A percentile compares a stretch with the other conserved stretches of the same genome.
These are phyloP conservation scores for Momotus momota DNA, from an alignment of 2,797 vertebrate species.

Conservation along the genomic window DNA sequence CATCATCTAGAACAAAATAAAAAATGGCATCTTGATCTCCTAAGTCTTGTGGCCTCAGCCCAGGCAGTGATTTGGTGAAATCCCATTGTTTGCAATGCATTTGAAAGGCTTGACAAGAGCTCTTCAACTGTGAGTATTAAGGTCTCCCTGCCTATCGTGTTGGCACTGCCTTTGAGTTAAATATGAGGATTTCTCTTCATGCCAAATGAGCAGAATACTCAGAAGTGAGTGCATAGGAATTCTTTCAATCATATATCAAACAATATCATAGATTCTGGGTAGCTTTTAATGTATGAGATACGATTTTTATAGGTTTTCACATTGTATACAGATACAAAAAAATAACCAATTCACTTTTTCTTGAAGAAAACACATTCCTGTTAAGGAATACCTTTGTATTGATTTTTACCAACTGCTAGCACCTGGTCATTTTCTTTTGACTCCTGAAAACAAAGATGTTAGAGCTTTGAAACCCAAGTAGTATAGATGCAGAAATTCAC, in stretches of 20 bases:
- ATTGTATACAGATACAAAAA: not conserved
- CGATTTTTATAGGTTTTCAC: not conserved
- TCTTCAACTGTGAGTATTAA: not conserved
- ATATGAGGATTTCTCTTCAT: slow-evolving; percentile 23
- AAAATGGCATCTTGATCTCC: not conserved
- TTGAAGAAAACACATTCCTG: not conserved
- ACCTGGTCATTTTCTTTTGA: not conserved
- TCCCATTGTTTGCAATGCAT: not conserved
- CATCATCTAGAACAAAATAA: not conserved
- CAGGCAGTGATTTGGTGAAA: not conserved
- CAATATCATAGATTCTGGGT: not conserved
- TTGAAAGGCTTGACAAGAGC: slow-evolving; percentile 21
- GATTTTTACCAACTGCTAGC: not conserved
- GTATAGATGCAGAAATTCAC: not conserved
- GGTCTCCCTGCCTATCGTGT: not conserved
- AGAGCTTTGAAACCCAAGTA: not conserved
- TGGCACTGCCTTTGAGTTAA: slow-evolving; percentile 52
- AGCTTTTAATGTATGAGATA: not conserved
- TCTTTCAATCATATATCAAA: not conserved
- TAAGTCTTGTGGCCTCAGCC: not conserved
- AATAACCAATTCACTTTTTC: accelerated
- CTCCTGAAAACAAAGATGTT: not conserved
- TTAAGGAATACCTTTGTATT: not conserved
- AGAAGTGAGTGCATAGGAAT: not conserved
- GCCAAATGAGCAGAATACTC: slow-evolving; percentile 32